A percentile compares a stretch with the other conserved stretches of the same genome.
Conservation (phyloP, 2,888 invertebrate genomes). For the Eledona agricola region DNA sequence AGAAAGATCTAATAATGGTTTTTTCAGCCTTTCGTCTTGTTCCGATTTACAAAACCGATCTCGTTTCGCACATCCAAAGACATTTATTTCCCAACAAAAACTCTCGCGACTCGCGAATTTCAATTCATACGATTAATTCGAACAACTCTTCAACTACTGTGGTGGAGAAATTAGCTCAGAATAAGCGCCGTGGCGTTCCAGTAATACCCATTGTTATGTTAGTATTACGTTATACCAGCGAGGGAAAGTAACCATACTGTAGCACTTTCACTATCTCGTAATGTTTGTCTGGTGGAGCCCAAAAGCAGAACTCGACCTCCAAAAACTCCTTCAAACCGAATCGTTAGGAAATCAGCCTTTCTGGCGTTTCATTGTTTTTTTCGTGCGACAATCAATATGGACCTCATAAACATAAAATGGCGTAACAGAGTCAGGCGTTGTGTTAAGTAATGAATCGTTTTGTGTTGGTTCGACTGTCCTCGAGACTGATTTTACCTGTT, state of each 20-base stretch:
- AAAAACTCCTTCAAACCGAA: slow-evolving; percentile 28
- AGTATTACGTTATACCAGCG: slow-evolving; percentile 59
- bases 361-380: too few relatives aligned
- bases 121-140: not conserved
- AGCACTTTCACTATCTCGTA: slow-evolving; percentile 64
- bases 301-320: slow-evolving; percentile 48
- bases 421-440: slow-evolving; percentile 58
- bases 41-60: not conserved
- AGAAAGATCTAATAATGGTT: slow-evolving; percentile 49
- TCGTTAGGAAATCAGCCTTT: slow-evolving; percentile 20
- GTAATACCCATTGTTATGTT: slow-evolving; percentile 58
- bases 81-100: slow-evolving; percentile 5
- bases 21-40: slow-evolving; percentile 38
- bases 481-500: slow-evolving; percentile 65
- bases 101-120: not conserved
- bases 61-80: not conserved
- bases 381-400: slow-evolving; percentile 45
- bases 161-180: slow-evolving; percentile 3
- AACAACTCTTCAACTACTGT: slow-evolving; percentile 5
- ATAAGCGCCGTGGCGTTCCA: slow-evolving; percentile 25
- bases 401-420: slow-evolving; percentile 60
- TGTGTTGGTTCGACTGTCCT: slow-evolving; percentile 62
- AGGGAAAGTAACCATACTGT: slow-evolving; percentile 62
- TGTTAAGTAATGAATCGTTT: slow-evolving; percentile 60
- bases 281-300: slow-evolving; percentile 54